These are phyloP conservation scores for Empidonax alnorum DNA, from an alignment of 2,113 vertebrate species.

Conservation along the genomic window DNA sequence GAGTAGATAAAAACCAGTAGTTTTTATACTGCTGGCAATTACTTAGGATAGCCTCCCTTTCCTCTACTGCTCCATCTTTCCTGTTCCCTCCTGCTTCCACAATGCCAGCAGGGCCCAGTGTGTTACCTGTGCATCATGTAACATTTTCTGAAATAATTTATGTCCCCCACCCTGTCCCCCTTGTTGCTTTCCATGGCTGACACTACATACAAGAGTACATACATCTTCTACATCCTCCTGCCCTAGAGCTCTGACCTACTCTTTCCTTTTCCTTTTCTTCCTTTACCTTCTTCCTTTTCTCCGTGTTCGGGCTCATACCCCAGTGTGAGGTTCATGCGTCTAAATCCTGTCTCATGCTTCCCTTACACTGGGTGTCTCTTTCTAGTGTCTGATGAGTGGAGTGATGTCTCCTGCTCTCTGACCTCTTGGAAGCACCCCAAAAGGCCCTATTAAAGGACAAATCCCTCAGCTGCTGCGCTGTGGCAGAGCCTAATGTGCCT, in stretches of 20 bases:
- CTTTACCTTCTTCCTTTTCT: background rate
- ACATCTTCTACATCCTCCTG: background rate
- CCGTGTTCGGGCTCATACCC: background rate
- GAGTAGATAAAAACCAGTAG: background rate
- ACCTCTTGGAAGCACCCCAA: background rate
- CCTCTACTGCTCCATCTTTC: background rate
- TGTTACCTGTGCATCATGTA: accelerated
- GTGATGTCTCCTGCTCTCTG: background rate
- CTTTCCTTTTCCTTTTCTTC: background rate
- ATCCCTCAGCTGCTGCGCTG: background rate
- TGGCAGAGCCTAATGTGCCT: background rate
- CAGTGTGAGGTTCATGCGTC: background rate
- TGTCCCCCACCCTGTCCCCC: accelerated
- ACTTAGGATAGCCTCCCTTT: background rate
- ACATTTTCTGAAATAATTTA: background rate
- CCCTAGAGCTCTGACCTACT: background rate
- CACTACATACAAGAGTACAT: accelerated
- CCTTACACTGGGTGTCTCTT: background rate
- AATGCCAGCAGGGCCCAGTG: background rate
- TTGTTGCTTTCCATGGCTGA: background rate
- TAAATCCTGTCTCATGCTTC: background rate
- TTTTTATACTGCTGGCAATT: background rate
- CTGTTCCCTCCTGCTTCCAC: background rate
- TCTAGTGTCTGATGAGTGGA: background rate
- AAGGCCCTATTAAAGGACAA: background rate